Evolutionary conservation across 2,113 vertebrate species (phyloP).

Genomic region (Chamaea fasciata): DNA sequence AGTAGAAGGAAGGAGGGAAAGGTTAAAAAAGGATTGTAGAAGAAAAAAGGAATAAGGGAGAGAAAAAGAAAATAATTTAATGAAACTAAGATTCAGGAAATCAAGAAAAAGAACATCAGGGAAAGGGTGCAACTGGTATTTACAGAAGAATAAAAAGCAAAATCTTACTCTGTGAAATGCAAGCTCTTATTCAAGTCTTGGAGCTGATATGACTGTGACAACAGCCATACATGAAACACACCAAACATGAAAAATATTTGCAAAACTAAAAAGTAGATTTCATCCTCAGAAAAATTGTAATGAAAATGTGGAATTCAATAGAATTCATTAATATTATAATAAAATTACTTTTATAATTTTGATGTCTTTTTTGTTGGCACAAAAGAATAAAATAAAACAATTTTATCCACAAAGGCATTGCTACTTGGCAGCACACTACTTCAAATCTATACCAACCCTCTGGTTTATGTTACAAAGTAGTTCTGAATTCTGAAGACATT

Average conservation of each 20-base stretch:
- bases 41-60: neutral
- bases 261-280: constrained; percentile 35
- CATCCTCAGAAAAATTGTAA: constrained; percentile 8
- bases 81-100: neutral
- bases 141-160: neutral
- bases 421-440: constrained; percentile 11
- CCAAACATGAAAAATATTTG: constrained; percentile 21
- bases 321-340: constrained; percentile 49
- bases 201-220: neutral
- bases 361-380: constrained; percentile 52
- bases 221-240: neutral
- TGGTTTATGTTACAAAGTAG: constrained; percentile 45
- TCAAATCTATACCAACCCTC: neutral
- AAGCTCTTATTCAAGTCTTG: neutral
- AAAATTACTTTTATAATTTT: constrained; percentile 36
- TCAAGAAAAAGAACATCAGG: neutral
- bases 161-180: neutral
- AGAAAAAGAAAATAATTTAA: neutral
- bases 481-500: constrained; percentile 38
- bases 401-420: constrained; percentile 27
- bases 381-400: constrained; percentile 38
- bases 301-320: constrained; percentile 12
- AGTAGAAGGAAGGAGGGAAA: neutral
- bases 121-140: neutral
- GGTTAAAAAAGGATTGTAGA: neutral